These are phyloP conservation scores for Porphyrio hochstetteri DNA, from an alignment of 2,113 vertebrate genomes.

Conservation along the genomic window DNA sequence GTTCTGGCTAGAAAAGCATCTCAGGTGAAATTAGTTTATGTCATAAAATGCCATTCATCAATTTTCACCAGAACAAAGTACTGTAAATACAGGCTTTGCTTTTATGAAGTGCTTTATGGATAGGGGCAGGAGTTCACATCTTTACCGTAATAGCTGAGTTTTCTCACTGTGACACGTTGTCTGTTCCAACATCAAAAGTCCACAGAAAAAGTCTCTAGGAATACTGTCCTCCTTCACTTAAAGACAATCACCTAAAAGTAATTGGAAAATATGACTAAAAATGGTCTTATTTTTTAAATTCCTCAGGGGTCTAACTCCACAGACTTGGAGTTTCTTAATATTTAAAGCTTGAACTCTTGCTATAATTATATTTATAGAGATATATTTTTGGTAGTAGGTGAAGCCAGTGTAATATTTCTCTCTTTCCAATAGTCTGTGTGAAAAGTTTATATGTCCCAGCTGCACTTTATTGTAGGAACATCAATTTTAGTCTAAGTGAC, in stretches of 20 bases:
- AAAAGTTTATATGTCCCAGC: not conserved
- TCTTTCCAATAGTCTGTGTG: not conserved
- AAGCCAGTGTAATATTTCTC: not conserved
- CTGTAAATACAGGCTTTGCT: not conserved
- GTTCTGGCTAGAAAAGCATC: not conserved
- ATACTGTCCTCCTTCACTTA: not conserved
- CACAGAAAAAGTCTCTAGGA: not conserved
- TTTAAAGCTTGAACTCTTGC: not conserved
- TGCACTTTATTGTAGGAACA: not conserved
- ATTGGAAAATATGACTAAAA: not conserved
- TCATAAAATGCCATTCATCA: not conserved
- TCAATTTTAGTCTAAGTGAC: not conserved
- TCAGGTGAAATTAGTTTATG: not conserved
- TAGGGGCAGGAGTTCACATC: not conserved
- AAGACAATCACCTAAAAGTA: not conserved
- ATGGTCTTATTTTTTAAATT: not conserved
- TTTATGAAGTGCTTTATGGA: not conserved
- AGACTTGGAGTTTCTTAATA: not conserved
- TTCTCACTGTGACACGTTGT: not conserved
- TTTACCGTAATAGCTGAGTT: not conserved
- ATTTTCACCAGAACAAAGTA: not conserved
- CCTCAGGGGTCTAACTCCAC: not conserved
- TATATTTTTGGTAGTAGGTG: not conserved
- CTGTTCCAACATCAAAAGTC: not conserved
- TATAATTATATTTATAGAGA: not conserved